phyloP scores from a whole-genome alignment of 92 coral and sea anemone genomes.

The Blastomussa wellsi region DNA sequence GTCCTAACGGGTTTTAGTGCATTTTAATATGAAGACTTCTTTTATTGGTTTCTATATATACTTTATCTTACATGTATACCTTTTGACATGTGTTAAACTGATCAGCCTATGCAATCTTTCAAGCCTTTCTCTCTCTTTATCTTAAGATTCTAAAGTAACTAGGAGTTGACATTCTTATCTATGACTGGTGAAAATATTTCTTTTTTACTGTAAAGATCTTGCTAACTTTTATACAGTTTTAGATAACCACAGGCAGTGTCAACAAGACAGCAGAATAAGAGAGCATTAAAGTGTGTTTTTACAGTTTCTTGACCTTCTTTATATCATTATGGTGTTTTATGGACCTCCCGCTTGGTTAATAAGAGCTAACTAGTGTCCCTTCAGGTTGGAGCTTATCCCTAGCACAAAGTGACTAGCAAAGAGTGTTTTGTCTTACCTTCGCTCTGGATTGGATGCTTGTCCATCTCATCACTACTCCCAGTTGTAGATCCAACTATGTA shows the following conservation, averaged over 20 bases:
- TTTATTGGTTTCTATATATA: neutral
- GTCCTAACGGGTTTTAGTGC: neutral
- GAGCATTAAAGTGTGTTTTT: conserved; percentile 19
- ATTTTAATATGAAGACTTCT: neutral
- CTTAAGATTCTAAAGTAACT: neutral
- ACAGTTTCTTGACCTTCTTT: neutral
- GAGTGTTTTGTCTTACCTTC: no score
- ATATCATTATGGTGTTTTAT: no score
- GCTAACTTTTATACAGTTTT: conserved; percentile 26
- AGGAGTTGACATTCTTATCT: neutral
- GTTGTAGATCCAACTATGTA: no score
- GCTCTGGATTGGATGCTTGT: no score
- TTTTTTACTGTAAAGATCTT: neutral
- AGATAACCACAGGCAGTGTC: neutral
- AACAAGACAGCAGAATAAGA: conserved; percentile 11
- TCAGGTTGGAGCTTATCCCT: no score
- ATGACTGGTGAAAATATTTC: neutral
- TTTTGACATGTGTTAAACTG: neutral
- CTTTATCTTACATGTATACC: neutral
- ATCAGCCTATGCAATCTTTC: neutral
- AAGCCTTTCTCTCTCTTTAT: neutral
- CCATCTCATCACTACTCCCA: no score
- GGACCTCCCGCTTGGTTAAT: no score
- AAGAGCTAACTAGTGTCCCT: no score
- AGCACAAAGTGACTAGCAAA: no score